These are phyloP conservation scores for Silurus aristotelis DNA, from an alignment of 2,797 vertebrate species.

Conservation along the genomic window DNA sequence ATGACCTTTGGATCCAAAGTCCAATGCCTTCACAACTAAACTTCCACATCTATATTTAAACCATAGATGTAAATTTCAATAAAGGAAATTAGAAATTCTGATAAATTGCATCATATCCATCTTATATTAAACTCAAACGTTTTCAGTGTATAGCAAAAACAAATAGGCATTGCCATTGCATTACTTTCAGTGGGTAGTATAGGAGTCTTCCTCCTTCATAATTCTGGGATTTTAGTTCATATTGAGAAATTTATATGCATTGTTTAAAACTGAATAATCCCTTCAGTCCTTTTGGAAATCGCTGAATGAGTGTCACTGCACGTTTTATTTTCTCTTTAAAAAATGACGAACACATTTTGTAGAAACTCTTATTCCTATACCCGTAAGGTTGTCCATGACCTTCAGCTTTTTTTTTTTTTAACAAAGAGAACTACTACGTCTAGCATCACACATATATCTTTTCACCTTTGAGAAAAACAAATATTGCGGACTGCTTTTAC, in stretches of 20 bases:
- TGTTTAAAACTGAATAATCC: background rate
- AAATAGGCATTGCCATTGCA: background rate
- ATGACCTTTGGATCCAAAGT: too few relatives aligned
- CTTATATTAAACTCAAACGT: background rate
- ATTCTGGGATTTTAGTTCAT: too few relatives aligned
- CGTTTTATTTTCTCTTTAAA: background rate
- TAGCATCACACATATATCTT: constrained; percentile 55
- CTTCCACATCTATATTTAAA: too few relatives aligned
- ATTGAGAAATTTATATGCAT: too few relatives aligned
- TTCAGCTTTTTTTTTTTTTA: constrained; percentile 60
- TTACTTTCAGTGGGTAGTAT: background rate
- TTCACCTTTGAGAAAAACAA: constrained; percentile 65
- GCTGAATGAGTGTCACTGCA: background rate
- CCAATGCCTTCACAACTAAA: too few relatives aligned
- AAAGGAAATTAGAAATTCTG: background rate
- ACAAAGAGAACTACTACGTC: constrained; percentile 67
- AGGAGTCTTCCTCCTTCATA: background rate
- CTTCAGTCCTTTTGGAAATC: background rate
- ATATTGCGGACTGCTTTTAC: constrained; percentile 57
- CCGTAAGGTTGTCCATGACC: constrained; percentile 59
- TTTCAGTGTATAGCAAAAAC: background rate
- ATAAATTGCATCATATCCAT: background rate
- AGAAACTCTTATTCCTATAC: constrained; percentile 11
- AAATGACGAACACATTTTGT: constrained; percentile 20
- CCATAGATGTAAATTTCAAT: too few relatives aligned